Percentiles rank a stretch among this genome's conserved stretches.
Conservation (phyloP, 2,113 vertebrate genomes). For the Anoplopoma fimbria region DNA sequence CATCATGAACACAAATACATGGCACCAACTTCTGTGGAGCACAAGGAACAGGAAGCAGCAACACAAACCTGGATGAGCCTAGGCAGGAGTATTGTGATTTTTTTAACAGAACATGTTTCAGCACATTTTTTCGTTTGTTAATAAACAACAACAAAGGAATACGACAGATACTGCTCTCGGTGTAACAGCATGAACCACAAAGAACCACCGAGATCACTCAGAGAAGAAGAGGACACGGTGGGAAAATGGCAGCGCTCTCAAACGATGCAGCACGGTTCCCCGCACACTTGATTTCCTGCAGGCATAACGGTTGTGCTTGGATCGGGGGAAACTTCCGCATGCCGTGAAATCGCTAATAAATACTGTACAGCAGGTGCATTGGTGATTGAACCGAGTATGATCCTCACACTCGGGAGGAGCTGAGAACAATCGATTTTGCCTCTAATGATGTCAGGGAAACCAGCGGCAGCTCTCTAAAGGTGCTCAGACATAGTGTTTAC, state of each 20-base stretch:
- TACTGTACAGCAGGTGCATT: slow-evolving; percentile 37
- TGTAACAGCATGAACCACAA: slow-evolving; percentile 23
- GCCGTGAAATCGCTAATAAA: slow-evolving; percentile 25
- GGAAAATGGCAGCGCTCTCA: slow-evolving; percentile 28
- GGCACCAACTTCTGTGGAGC: slow-evolving; percentile 37
- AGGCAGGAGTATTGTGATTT: background rate
- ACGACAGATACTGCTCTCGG: background rate
- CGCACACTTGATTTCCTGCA: slow-evolving; percentile 38
- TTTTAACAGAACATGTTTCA: slow-evolving; percentile 24
- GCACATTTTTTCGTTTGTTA: slow-evolving; percentile 12
- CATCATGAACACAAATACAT: slow-evolving; percentile 55
- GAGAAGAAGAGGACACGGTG: slow-evolving; percentile 1
- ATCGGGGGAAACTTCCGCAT: slow-evolving; percentile 22
- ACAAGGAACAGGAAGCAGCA: slow-evolving; percentile 34
- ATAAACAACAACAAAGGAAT: slow-evolving; percentile 1
- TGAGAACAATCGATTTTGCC: slow-evolving; percentile 8
- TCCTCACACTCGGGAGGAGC: slow-evolving; percentile 31
- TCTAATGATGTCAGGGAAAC: slow-evolving; percentile 21
- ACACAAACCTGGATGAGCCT: slow-evolving; percentile 19
- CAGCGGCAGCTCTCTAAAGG: slow-evolving; percentile 2
- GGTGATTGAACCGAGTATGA: slow-evolving; percentile 46
- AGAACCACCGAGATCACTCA: slow-evolving; percentile 3
- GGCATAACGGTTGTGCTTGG: slow-evolving; percentile 10
- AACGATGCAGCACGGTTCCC: slow-evolving; percentile 17
- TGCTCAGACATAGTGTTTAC: background rate